phyloP scores from a whole-genome alignment of 2,113 vertebrate species.

The Poeciliopsis turrubarensis region DNA sequence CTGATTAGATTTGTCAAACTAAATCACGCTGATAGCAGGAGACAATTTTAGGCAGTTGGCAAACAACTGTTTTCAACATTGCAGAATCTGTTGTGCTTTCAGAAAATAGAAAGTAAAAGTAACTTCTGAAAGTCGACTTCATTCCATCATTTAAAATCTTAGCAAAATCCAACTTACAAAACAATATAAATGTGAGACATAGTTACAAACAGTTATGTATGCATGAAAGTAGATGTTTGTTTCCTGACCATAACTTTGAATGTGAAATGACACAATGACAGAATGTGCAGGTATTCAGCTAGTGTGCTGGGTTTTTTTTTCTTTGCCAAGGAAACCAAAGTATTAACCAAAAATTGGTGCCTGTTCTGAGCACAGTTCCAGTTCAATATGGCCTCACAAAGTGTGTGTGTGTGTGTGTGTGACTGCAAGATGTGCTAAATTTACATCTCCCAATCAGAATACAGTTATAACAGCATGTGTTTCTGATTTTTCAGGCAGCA shows the following conservation, averaged over 20 bases:
- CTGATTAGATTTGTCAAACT: constrained; percentile 22
- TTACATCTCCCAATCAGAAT: neutral
- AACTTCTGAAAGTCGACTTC: neutral
- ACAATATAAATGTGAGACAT: neutral
- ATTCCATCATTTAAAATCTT: neutral
- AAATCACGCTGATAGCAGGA: constrained; percentile 62
- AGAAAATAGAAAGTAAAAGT: neutral
- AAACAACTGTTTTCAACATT: constrained; percentile 66
- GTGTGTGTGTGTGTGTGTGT: no score
- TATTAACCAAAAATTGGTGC: neutral
- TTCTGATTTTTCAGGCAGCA: no score
- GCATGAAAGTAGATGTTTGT: constrained; percentile 9
- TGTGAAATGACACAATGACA: constrained; percentile 70
- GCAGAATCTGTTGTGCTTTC: constrained; percentile 16
- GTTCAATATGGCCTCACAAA: neutral
- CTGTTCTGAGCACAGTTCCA: neutral
- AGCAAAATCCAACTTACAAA: constrained; percentile 7
- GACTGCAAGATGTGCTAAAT: neutral
- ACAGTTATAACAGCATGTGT: no score
- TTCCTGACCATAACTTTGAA: constrained; percentile 51
- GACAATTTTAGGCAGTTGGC: constrained; percentile 80
- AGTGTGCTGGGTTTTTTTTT: neutral
- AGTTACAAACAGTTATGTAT: constrained; percentile 13
- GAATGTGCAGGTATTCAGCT: neutral
- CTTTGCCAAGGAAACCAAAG: neutral